Conservation (phyloP, 2,888 invertebrate species). For the Stenotaenia linearis region DNA sequence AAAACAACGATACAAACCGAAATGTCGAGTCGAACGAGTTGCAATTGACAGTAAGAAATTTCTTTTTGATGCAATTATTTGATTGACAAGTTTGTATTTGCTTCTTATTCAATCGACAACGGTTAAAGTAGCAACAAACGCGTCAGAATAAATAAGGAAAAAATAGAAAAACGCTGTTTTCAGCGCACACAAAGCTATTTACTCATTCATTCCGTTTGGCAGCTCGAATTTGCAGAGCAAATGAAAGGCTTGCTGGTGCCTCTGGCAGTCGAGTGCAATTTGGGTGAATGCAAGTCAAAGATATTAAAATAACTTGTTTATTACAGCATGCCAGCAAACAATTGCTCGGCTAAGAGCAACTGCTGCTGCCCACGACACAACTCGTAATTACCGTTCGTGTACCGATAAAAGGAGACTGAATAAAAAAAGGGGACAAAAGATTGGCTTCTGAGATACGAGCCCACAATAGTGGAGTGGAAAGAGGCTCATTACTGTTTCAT, state of each 20-base stretch:
- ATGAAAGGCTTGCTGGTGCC: background rate
- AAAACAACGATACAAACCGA: background rate
- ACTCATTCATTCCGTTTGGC: background rate
- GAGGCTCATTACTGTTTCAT: conserved; percentile 24
- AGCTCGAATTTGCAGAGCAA: background rate
- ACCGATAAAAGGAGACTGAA: background rate
- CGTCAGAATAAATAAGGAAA: background rate
- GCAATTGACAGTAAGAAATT: background rate
- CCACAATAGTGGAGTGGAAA: conserved; percentile 10
- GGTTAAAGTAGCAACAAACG: no score
- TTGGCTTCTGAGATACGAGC: conserved; percentile 22
- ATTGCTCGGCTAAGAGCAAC: background rate
- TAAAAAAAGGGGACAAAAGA: conserved; percentile 9
- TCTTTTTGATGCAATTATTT: background rate
- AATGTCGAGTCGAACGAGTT: background rate
- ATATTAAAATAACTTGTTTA: conserved; percentile 17
- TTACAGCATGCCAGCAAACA: conserved; percentile 17
- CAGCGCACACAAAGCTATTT: background rate
- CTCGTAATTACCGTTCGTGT: conserved; percentile 17
- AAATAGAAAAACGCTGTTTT: background rate
- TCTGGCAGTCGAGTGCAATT: background rate
- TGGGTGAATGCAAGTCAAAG: background rate
- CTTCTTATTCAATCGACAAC: background rate
- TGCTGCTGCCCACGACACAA: conserved; percentile 2
- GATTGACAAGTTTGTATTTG: conserved; percentile 2